Evolutionary conservation across 2,797 vertebrate genomes (phyloP), one percentile per base, ranked within the genome.

Genomic region (Gymnopithys bicolor): DNA sequence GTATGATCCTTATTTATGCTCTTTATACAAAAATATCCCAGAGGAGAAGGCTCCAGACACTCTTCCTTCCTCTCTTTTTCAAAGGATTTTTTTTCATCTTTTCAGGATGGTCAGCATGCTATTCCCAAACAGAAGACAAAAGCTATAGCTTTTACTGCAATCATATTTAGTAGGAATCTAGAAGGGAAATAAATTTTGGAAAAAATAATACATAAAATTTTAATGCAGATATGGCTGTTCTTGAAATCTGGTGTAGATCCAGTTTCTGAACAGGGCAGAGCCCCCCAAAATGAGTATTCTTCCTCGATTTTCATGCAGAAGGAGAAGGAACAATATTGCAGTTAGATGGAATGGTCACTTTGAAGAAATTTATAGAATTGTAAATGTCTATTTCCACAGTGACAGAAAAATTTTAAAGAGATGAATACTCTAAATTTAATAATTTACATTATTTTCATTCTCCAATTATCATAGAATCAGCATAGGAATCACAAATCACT

Each of bases 31-130:
- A 93, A 92, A 93, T 88, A 84, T 91, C 96, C 82, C 87, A 92
- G 82, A 87, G 92, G 92, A 95, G 82, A 95, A 94, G 69, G 45
- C 43, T 95, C 62, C 93, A 87, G 93, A 96, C 95, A 84, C 22
- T 92, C 90, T 96, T 97, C 96, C 96, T 97, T 96, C 95, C 96
- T 96, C 74, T 92, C 33, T 69, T 87, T 85, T 91, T 92, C 76
- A 94, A 94, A 96, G n/a, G 58, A 49, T 35, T 80, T 92, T 95
- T 95, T 95, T 95, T 91, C 63, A 81, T 92, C 82, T 84, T 85
- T 89, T 90, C 70, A 86, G 79, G 59, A 76, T 11, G 11, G 49
- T n/a, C 68, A 89, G 76, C 6, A 11, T 66, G 48, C 46, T 87
- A 39, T 78, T 88, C 53, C 64, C 35, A 88, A 96, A 89, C 24